A percentile compares a stretch with the other conserved stretches of the same genome.
Evolutionary conservation across 1,140 invertebrate species (phyloP).

Genomic region (Lepidurus packardi): DNA sequence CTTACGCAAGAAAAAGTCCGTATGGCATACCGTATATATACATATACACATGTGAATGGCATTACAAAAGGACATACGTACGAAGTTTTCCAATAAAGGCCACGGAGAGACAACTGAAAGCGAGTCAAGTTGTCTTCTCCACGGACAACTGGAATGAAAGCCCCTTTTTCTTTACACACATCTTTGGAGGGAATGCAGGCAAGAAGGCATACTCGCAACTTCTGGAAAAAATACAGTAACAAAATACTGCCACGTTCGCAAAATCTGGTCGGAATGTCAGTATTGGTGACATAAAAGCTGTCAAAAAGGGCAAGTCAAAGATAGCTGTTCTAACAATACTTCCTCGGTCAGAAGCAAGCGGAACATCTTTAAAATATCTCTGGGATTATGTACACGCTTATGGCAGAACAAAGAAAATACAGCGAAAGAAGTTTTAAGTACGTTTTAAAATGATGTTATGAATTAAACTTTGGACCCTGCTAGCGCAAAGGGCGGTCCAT

Average conservation of each 20-base stretch:
- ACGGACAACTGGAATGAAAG: constrained; percentile 2
- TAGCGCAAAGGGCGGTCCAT: neutral
- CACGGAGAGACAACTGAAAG: neutral
- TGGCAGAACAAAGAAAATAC: neutral
- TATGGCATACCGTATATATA: constrained; percentile 11
- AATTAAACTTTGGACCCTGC: constrained; percentile 14
- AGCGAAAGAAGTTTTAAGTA: neutral
- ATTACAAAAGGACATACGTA: neutral
- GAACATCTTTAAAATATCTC: neutral
- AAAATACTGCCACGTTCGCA: constrained; percentile 1
- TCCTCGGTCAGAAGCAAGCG: constrained; percentile 8
- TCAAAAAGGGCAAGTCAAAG: neutral
- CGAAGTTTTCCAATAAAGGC: neutral
- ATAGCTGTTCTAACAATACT: neutral
- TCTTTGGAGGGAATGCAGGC: constrained; percentile 21
- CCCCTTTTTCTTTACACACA: neutral
- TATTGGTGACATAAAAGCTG: neutral
- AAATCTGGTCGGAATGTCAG: constrained; percentile 1
- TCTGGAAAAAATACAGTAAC: neutral
- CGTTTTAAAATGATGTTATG: neutral
- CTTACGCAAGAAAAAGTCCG: neutral
- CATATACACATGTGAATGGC: neutral
- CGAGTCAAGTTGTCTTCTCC: neutral
- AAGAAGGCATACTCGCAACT: constrained; percentile 13
- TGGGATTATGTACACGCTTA: neutral